Evolutionary conservation across 2,113 vertebrate genomes (phyloP).

Genomic region (Ciconia maguari): DNA sequence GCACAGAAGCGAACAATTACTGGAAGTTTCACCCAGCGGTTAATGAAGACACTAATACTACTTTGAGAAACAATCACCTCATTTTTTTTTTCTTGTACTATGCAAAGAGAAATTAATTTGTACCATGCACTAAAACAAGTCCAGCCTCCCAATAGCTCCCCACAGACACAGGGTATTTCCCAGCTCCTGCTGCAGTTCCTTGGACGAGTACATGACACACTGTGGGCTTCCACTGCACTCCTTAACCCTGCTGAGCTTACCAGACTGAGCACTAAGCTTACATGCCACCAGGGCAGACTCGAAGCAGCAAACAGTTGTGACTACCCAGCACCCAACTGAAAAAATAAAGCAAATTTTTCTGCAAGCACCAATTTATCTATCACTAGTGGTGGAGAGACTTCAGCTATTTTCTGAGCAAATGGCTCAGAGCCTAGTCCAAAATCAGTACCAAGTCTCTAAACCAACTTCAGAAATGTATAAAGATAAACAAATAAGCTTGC

Average conservation of each 20-base stretch:
- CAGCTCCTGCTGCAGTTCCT: background rate
- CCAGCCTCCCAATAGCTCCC: background rate
- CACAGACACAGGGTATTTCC: background rate
- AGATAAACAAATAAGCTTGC: background rate
- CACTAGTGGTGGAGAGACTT: background rate
- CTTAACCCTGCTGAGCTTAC: background rate
- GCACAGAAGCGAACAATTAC: conserved; percentile 35
- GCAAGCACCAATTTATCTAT: background rate
- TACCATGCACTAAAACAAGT: background rate
- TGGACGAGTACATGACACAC: rapidly evolving
- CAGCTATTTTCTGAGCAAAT: background rate
- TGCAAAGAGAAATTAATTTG: conserved; percentile 8
- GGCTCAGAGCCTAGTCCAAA: background rate
- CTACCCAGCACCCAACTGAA: background rate
- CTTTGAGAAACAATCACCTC: background rate
- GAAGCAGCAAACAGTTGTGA: background rate
- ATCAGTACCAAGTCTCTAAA: background rate
- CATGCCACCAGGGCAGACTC: background rate
- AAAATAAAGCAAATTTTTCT: background rate
- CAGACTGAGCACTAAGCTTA: background rate
- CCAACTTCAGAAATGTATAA: background rate
- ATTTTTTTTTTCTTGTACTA: background rate
- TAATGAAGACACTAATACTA: conserved; percentile 22
- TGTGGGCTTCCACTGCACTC: background rate
- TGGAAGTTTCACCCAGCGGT: conserved; percentile 29